Conservation (phyloP, 2,113 vertebrate species). For the Tragelaphus scriptus region DNA sequence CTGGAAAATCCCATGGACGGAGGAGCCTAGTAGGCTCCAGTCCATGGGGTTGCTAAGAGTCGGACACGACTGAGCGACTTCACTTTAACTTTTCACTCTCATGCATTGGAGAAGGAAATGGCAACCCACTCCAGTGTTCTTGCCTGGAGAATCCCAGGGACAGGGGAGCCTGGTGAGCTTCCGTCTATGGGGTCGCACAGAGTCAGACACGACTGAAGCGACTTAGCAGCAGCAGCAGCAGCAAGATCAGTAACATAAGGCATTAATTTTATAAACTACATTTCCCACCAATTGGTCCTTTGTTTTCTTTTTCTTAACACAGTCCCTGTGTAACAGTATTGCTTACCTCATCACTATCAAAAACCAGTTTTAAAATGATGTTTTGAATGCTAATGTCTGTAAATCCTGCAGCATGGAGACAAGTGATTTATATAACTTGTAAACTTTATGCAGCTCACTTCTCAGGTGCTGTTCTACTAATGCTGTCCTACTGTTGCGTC, state of each 20-base stretch:
- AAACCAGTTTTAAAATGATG: neutral
- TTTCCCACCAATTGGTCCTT: neutral
- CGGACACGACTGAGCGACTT: too few relatives aligned
- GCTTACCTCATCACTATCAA: neutral
- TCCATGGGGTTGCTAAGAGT: too few relatives aligned
- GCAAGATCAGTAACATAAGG: neutral
- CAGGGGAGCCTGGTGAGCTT: too few relatives aligned
- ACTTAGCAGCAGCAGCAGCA: too few relatives aligned
- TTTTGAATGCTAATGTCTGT: constrained; percentile 1
- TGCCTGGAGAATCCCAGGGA: too few relatives aligned
- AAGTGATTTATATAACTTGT: neutral
- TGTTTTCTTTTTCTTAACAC: neutral
- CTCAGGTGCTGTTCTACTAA: neutral
- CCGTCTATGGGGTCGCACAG: too few relatives aligned
- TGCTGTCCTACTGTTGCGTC: neutral
- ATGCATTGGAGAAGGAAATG: too few relatives aligned
- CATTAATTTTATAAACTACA: neutral
- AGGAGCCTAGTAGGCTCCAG: too few relatives aligned
- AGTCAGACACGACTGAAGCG: too few relatives aligned
- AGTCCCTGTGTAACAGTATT: neutral
- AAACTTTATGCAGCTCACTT: neutral
- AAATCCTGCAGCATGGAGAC: neutral
- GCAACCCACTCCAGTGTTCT: too few relatives aligned
- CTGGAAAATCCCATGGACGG: too few relatives aligned
- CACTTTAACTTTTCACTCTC: too few relatives aligned